phyloP scores from a whole-genome alignment of 2,888 invertebrate species.

The Neoscelio sp. region DNA sequence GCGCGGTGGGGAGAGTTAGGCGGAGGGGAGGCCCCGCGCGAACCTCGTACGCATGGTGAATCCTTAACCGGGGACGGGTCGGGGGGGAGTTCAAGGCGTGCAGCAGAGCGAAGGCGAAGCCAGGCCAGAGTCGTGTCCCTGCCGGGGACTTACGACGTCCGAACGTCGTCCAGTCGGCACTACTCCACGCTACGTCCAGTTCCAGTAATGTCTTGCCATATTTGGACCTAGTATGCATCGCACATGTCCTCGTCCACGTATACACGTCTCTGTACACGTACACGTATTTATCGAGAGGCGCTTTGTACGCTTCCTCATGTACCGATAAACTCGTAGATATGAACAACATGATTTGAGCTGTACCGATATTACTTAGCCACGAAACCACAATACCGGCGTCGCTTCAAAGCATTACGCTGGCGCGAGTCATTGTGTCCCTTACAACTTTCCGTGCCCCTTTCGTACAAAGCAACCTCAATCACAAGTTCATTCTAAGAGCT shows the following conservation, averaged over 20 bases:
- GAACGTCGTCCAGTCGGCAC: conserved; percentile 64
- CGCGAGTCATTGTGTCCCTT: conserved; percentile 72
- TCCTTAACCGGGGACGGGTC: conserved; percentile 71
- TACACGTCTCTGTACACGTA: too few species aligned
- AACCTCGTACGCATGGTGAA: conserved; percentile 62
- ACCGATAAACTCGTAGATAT: conserved; percentile 63
- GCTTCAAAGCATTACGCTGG: conserved; percentile 58
- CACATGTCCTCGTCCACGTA: conserved; percentile 54
- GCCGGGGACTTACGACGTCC: conserved; percentile 57
- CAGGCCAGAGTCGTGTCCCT: conserved; percentile 37
- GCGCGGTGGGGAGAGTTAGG: too few species aligned
- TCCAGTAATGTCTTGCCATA: conserved; percentile 73
- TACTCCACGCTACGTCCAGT: conserved; percentile 65
- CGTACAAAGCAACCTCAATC: conserved; percentile 50
- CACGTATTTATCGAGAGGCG: conserved; percentile 52
- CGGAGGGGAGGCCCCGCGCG: conserved; percentile 64
- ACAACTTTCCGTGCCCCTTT: conserved; percentile 33
- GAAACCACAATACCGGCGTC: conserved; percentile 68
- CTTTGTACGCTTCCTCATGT: conserved; percentile 57
- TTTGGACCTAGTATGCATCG: conserved; percentile 71
- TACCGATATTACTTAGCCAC: conserved; percentile 75
- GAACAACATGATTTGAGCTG: conserved; percentile 67
- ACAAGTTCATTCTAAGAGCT: conserved; percentile 41
- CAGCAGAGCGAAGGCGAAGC: conserved; percentile 71
- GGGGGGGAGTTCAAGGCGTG: conserved; percentile 80